A percentile compares a stretch with the other conserved stretches of the same genome.
Conservation (phyloP, 92 coral and sea anemone species). For the Epizoanthus stellaris region DNA sequence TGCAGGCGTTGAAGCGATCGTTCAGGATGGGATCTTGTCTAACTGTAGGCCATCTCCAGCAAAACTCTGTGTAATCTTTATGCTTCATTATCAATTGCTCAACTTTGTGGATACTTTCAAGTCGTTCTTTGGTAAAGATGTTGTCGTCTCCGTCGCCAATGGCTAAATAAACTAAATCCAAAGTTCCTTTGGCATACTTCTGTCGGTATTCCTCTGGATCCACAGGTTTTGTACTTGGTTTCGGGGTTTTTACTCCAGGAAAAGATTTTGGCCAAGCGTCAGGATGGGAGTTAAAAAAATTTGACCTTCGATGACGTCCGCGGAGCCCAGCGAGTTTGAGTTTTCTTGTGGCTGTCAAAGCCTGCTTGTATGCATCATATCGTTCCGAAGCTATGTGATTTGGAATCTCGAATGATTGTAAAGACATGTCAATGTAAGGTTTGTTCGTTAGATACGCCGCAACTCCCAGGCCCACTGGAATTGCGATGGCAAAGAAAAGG, state of each 20-base stretch:
- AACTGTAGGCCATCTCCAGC: constrained; percentile 73
- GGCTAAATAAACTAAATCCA: constrained; percentile 89
- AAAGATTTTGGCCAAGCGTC: constrained; percentile 49
- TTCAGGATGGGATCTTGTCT: constrained; percentile 61
- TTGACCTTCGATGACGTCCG: constrained; percentile 26
- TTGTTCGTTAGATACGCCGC: constrained; percentile 29
- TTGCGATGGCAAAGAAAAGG: constrained; percentile 37
- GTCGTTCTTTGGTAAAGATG: constrained; percentile 84
- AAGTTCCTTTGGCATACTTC: constrained; percentile 46
- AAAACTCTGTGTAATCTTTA: constrained; percentile 69
- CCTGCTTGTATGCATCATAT: constrained; percentile 67
- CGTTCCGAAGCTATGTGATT: constrained; percentile 70
- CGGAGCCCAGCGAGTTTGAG: not conserved
- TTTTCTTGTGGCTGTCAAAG: constrained; percentile 42
- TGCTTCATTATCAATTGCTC: constrained; percentile 81
- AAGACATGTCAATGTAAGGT: constrained; percentile 67
- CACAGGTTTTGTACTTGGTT: constrained; percentile 27
- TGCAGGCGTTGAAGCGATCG: constrained; percentile 66
- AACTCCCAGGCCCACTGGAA: constrained; percentile 58
- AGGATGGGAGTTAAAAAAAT: not conserved
- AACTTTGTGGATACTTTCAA: constrained; percentile 70
- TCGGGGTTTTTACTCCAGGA: constrained; percentile 5
- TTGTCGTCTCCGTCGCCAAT: constrained; percentile 72
- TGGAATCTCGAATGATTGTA: constrained; percentile 81
- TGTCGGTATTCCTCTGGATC: constrained; percentile 55